phyloP scores from a whole-genome alignment of 2,888 invertebrate genomes.

The Eupithecia abbreviata region DNA sequence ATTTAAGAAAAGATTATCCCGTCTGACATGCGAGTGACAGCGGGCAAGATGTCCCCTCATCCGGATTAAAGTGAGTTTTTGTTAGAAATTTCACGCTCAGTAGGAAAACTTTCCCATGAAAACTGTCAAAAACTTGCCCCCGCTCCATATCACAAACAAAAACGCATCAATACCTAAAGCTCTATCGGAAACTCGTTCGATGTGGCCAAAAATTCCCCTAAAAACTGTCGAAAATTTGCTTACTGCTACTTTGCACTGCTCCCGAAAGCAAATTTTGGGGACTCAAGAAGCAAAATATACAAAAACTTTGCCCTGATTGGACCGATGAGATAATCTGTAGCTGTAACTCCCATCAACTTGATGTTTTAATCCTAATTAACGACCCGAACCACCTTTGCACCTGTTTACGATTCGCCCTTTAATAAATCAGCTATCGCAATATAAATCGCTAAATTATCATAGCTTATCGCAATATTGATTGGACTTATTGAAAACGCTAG shows the following conservation, averaged over 20 bases:
- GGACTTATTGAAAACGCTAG: neutral
- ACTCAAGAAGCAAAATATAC: neutral
- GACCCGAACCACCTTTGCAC: neutral
- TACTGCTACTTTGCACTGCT: too few relatives aligned
- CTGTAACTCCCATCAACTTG: neutral
- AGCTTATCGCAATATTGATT: conserved; percentile 2
- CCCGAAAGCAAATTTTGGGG: too few relatives aligned
- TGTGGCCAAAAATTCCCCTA: too few relatives aligned
- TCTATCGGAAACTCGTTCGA: too few relatives aligned
- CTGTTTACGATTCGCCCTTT: neutral
- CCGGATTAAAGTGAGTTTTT: neutral
- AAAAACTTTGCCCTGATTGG: neutral
- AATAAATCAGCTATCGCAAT: neutral
- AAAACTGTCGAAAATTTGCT: too few relatives aligned
- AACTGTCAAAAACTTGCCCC: too few relatives aligned
- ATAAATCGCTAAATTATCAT: neutral
- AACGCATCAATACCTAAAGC: too few relatives aligned
- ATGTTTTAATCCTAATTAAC: neutral
- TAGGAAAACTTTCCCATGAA: too few relatives aligned
- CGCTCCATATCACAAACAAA: too few relatives aligned
- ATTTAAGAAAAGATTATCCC: neutral
- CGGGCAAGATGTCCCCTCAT: neutral
- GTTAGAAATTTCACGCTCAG: too few relatives aligned
- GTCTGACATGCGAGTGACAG: neutral
- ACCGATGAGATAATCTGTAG: neutral